A percentile compares a stretch with the other conserved stretches of the same genome.
Conservation (phyloP, 1,140 invertebrate species). For the Bombus huntii region DNA sequence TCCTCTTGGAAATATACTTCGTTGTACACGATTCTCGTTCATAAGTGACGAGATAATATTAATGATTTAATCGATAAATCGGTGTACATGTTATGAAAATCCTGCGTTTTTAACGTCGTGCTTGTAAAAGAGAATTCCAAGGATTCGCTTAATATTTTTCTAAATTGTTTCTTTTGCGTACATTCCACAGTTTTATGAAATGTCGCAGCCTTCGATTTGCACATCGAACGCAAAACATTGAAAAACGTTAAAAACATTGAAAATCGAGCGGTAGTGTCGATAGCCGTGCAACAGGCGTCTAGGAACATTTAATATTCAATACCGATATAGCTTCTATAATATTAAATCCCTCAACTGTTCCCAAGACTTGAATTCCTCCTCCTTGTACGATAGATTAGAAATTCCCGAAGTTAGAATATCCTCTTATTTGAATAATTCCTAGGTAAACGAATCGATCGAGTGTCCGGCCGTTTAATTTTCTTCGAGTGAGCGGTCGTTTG, state of each 20-base stretch:
- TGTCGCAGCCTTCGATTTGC: background rate
- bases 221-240: background rate
- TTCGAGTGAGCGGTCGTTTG: background rate
- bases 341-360: background rate
- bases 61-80: no score
- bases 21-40: no score
- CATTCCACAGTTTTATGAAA: no score
- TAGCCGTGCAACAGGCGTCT: background rate
- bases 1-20: no score
- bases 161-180: no score
- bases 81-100: no score
- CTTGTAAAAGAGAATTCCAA: no score
- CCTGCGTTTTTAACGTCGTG: no score
- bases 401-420: background rate
- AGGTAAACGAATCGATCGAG: background rate
- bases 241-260: no score
- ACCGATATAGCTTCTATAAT: background rate
- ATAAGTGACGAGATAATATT: background rate
- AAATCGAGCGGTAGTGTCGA: background rate
- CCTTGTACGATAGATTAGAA: background rate
- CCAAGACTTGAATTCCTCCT: background rate
- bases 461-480: constrained; percentile 17
- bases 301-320: background rate
- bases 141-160: no score
- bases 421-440: background rate